Base-by-base conservation (phyloP, 2,113 vertebrate genomes). In the Anguilla japonica region DNA sequence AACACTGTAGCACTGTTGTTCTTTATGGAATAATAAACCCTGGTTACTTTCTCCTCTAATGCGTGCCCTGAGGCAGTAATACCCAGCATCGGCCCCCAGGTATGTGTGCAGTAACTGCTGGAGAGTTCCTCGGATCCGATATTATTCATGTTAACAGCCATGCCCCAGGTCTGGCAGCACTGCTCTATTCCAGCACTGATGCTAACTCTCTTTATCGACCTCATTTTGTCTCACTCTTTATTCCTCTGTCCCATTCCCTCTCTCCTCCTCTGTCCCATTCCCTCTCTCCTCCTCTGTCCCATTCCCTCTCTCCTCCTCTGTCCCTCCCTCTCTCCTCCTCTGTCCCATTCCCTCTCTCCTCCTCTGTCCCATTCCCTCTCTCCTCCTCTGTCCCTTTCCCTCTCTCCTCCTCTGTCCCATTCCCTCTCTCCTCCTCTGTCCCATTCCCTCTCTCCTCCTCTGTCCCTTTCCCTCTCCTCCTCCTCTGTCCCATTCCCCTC, bases 401-500 rank as follows among this genome's bases (percentile, higher is more conserved):
- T 1, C 34, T 34, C 75, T 18, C 13, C 16, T 5, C 34, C 81
- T 60, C 16, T 60, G 26, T 16, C 29, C 53, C 81, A 43, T 84
- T 18, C 53, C 13, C 2, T 41, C 34, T 5, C 81, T 18, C 26
- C 14, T 5, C 34, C 81, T 40, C 18, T 46, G 26, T n/a, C 26
- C 41, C 81, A n/a, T n/a, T 60, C 87, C 82, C 43, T 22, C 41
- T 43, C 91, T n/a, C n/a, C n/a, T n/a, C n/a, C n/a, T n/a, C n/a
- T n/a, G n/a, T n/a, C n/a, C n/a, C n/a, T n/a, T n/a, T 34, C 34
- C 34, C 34, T 1, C 34, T 34, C n/a, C 75, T 18, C 13, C 16
- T 5, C 34, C 81, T 60, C 16, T 60, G 26, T 16, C 29, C 53
- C 81, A 43, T 84, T 18, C n/a, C 53, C 13, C 2, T 41, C 34